phyloP scores from a whole-genome alignment of 1,140 invertebrate genomes.

The Pseudomyrmex flavicornis region DNA sequence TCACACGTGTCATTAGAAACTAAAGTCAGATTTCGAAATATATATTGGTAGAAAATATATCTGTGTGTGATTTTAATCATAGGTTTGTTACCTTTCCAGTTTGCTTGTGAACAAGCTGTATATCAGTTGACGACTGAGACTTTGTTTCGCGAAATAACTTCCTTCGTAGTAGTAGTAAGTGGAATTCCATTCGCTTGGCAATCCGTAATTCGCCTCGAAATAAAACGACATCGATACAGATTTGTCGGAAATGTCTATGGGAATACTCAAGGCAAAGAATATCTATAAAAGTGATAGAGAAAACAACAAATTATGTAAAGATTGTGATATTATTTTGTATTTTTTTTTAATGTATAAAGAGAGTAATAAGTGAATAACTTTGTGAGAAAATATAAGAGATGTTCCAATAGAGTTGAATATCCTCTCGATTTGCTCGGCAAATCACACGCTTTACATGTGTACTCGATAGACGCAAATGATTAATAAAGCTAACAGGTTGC shows the following conservation, averaged over 20 bases:
- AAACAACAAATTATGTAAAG: too few relatives aligned
- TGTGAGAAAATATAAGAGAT: not conserved
- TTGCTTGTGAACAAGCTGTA: conserved; percentile 79
- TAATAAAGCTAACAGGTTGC: conserved; percentile 23
- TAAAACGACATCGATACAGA: conserved; percentile 81
- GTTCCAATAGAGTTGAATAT: not conserved
- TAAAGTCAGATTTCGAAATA: not conserved
- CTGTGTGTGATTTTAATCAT: conserved; percentile 10
- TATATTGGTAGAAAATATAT: not conserved
- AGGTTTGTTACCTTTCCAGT: conserved; percentile 76
- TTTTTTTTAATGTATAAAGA: not conserved
- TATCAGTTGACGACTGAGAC: conserved; percentile 75
- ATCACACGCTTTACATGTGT: conserved; percentile 2
- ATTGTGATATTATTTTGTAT: too few relatives aligned
- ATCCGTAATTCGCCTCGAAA: conserved; percentile 83
- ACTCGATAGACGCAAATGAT: conserved; percentile 10
- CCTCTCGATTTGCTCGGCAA: not conserved
- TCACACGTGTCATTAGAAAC: not conserved
- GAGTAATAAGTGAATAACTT: not conserved
- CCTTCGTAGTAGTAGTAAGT: conserved; percentile 69
- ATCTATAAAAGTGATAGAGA: conserved; percentile 72
- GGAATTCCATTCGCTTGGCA: conserved; percentile 75
- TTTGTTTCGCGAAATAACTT: conserved; percentile 68
- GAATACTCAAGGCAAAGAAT: conserved; percentile 82
- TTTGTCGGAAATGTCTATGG: conserved; percentile 81